Percentiles rank a stretch among this genome's conserved stretches.
phyloP scores from a whole-genome alignment of 2,797 vertebrate species.

The Tokudaia muenninki region DNA sequence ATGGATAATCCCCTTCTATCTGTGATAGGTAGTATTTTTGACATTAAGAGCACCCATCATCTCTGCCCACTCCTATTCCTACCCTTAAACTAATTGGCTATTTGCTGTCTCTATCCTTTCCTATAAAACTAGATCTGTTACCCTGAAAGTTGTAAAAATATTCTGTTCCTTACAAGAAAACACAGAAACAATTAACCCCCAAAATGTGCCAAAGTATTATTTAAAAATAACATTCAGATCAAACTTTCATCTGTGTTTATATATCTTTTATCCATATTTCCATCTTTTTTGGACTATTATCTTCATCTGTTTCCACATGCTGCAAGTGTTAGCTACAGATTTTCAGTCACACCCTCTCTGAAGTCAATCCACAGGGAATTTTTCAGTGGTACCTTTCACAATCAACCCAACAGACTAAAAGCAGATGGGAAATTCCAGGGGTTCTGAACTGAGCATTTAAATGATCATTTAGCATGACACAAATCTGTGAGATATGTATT shows the following conservation, averaged over 20 bases:
- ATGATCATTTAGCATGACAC: constrained; percentile 85
- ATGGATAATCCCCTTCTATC: background rate
- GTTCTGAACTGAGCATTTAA: constrained; percentile 86
- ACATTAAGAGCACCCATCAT: constrained; percentile 48
- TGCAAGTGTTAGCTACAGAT: constrained; percentile 82
- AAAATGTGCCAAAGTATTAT: constrained; percentile 53
- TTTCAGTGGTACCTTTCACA: constrained; percentile 81
- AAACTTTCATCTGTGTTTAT: constrained; percentile 80
- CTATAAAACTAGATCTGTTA: constrained; percentile 66
- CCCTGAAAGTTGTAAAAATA: constrained; percentile 67
- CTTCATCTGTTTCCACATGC: constrained; percentile 76
- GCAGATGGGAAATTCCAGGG: constrained; percentile 89
- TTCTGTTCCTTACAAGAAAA: constrained; percentile 30
- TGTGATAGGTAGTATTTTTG: constrained; percentile 43
- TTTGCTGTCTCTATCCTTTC: constrained; percentile 69
- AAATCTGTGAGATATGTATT: constrained; percentile 83
- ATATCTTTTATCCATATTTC: constrained; percentile 85
- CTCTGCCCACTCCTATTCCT: background rate
- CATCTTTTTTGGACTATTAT: constrained; percentile 84
- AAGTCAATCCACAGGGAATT: constrained; percentile 83
- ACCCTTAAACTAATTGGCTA: constrained; percentile 61
- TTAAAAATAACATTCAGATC: constrained; percentile 79
- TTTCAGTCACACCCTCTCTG: constrained; percentile 85
- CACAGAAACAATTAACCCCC: background rate
- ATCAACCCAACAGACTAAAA: constrained; percentile 85